Conservation (phyloP, 2,888 invertebrate genomes). For the Sceliomorpha sp. region DNA sequence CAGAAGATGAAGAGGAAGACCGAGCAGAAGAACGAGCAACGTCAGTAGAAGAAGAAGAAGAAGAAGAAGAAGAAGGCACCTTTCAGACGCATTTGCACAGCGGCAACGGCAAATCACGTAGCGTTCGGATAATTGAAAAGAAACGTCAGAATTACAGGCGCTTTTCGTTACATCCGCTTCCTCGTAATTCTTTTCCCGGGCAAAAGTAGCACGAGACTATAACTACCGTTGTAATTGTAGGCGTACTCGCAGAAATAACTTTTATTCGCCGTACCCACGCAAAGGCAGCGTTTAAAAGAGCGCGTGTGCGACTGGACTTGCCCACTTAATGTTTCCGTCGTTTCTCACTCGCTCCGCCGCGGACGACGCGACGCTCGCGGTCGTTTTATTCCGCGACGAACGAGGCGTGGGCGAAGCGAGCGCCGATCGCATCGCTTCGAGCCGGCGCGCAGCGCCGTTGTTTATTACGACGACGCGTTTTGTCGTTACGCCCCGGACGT, state of each 20-base stretch:
- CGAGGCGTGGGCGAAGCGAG: slow-evolving; percentile 27
- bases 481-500: slow-evolving; percentile 23
- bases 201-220: slow-evolving; percentile 12
- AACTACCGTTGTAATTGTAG: slow-evolving; percentile 24
- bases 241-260: slow-evolving; percentile 25
- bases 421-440: slow-evolving; percentile 30
- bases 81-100: background rate
- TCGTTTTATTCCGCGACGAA: slow-evolving; percentile 11
- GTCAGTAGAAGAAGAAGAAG: background rate
- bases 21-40: no score
- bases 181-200: slow-evolving; percentile 14
- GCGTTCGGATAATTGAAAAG: slow-evolving; percentile 8
- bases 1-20: no score
- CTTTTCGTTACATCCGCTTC: slow-evolving; percentile 8
- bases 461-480: slow-evolving; percentile 29
- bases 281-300: slow-evolving; percentile 14
- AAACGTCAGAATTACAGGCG: slow-evolving; percentile 6
- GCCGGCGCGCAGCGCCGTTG: slow-evolving; percentile 8
- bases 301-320: slow-evolving; percentile 27
- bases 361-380: slow-evolving; percentile 1
- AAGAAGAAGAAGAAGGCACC: no score
- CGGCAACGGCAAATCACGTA: background rate
- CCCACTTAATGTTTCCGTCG: slow-evolving; percentile 36
- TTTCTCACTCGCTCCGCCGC: slow-evolving; percentile 32
- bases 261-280: slow-evolving; percentile 22